Evolutionary conservation across 1,140 invertebrate species (phyloP).

Genomic region (Drosophila bocqueti): DNA sequence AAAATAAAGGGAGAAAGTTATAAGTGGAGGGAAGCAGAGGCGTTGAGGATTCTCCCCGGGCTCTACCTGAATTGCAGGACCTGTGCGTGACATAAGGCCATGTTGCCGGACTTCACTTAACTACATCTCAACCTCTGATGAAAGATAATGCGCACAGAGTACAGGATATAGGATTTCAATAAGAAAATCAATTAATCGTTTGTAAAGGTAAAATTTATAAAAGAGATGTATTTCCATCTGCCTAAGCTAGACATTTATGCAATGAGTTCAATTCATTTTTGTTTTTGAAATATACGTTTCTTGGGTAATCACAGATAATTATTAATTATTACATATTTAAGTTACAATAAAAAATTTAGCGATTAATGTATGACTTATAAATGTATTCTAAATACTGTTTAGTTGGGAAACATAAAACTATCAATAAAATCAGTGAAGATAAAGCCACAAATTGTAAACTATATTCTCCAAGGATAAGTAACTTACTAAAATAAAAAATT

Average conservation of each 20-base stretch:
- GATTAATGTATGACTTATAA: too few relatives aligned
- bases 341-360: too few relatives aligned
- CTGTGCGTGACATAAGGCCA: slow-evolving; percentile 26
- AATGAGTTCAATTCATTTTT: too few relatives aligned
- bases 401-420: too few relatives aligned
- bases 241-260: too few relatives aligned
- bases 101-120: slow-evolving; percentile 54
- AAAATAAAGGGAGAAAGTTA: slow-evolving; percentile 20
- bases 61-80: slow-evolving; percentile 63
- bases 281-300: too few relatives aligned
- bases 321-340: not conserved
- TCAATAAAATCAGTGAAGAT: too few relatives aligned
- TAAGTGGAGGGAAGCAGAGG: slow-evolving; percentile 8
- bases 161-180: slow-evolving; percentile 1
- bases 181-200: slow-evolving; percentile 5
- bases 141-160: not conserved
- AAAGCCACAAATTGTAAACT: too few relatives aligned
- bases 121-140: slow-evolving; percentile 15
- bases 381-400: too few relatives aligned
- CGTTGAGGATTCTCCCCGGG: slow-evolving; percentile 10
- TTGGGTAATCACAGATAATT: not conserved
- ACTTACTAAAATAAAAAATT: not conserved
- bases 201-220: not conserved
- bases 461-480: too few relatives aligned
- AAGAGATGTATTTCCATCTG: too few relatives aligned